Conservation (phyloP, 2,888 invertebrate genomes). For the Dyspetes luteomarginatus region DNA sequence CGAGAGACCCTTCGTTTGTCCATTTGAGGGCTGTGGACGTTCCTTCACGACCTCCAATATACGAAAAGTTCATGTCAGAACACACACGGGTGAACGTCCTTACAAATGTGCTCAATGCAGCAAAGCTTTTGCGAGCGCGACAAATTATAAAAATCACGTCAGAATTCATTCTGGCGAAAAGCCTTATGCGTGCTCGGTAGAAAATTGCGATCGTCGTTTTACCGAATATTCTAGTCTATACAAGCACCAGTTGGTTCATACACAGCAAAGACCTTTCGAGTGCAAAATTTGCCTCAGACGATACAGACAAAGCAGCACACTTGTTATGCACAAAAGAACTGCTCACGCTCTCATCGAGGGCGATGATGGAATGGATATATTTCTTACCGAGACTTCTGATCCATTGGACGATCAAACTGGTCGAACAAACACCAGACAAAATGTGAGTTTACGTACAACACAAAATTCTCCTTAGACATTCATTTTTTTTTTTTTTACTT, state of each 20-base stretch:
- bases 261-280: conserved; percentile 85
- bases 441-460: conserved; percentile 46
- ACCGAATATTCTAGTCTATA: conserved; percentile 89
- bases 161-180: conserved; percentile 89
- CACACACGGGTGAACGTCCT: conserved; percentile 88
- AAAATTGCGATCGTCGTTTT: conserved; percentile 87
- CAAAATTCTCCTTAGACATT: not conserved
- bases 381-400: conserved; percentile 59
- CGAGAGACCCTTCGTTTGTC: conserved; percentile 80
- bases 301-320: conserved; percentile 86
- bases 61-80: conserved; percentile 87
- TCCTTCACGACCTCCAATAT: conserved; percentile 89
- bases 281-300: conserved; percentile 86
- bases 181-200: conserved; percentile 87
- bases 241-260: conserved; percentile 87
- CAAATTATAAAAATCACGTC: conserved; percentile 89
- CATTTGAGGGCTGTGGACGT: conserved; percentile 85
- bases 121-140: conserved; percentile 88
- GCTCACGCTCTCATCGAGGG: conserved; percentile 84
- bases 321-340: conserved; percentile 86
- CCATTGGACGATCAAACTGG: conserved; percentile 46
- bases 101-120: conserved; percentile 87
- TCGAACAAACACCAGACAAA: conserved; percentile 60
- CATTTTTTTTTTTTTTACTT: not conserved
- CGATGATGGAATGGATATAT: conserved; percentile 82